Conservation (phyloP, 2,797 vertebrate genomes). For the Prunella strophiata region DNA sequence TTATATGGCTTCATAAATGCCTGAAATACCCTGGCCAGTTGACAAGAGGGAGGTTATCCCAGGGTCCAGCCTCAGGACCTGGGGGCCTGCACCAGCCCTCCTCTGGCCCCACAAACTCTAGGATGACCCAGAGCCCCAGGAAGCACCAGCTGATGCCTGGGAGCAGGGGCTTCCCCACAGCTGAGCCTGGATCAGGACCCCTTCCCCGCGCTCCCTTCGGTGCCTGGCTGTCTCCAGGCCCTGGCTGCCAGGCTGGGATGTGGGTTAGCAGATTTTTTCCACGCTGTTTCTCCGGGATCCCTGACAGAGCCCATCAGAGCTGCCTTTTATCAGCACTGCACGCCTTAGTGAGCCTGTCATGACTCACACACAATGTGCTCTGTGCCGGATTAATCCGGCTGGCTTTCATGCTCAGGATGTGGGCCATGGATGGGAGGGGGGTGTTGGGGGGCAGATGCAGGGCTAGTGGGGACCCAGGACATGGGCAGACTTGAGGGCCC, state of each 20-base stretch:
- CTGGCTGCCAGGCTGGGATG: constrained; percentile 38
- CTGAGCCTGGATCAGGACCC: not conserved
- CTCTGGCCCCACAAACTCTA: not conserved
- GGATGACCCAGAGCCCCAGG: not conserved
- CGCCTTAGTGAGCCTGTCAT: constrained; percentile 88
- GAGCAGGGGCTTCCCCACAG: not conserved
- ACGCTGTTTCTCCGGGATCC: constrained; percentile 63
- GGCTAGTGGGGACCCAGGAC: accelerated
- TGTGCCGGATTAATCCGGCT: constrained; percentile 82
- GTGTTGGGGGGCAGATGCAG: not conserved
- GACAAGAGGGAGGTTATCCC: not conserved
- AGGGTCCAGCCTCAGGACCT: not conserved
- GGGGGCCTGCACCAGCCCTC: not conserved
- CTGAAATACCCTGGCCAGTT: not conserved
- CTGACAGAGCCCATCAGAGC: constrained; percentile 82
- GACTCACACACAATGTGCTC: constrained; percentile 86
- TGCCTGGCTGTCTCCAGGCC: not conserved
- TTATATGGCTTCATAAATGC: not conserved
- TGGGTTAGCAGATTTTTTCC: constrained; percentile 69
- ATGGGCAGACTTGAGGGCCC: not conserved
- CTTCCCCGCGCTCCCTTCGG: not conserved
- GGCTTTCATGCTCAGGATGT: constrained; percentile 78
- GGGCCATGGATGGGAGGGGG: constrained; percentile 30
- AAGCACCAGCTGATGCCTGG: not conserved
- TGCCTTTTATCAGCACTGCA: constrained; percentile 88